A percentile compares a stretch with the other conserved stretches of the same genome.
Conservation (phyloP, 2,113 vertebrate species). For the Taurulus bubalis region DNA sequence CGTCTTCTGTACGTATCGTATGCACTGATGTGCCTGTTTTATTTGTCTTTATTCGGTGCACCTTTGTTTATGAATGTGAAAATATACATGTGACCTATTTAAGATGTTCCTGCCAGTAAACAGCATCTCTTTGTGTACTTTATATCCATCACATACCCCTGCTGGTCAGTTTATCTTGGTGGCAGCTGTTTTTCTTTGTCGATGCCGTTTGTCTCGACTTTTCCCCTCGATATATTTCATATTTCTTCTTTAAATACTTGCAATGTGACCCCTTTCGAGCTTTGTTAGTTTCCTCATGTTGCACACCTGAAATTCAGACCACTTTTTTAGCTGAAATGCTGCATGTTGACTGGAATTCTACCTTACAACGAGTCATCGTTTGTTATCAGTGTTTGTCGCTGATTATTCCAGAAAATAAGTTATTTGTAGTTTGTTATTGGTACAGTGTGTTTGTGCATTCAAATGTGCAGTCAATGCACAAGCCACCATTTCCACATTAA, state of each 20-base stretch:
- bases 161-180: background rate
- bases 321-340: slow-evolving; percentile 21
- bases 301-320: slow-evolving; percentile 3
- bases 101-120: background rate
- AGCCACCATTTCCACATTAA: background rate
- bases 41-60: background rate
- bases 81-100: background rate
- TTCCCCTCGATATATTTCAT: background rate
- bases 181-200: too few relatives aligned
- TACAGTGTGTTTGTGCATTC: background rate
- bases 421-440: background rate
- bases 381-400: background rate
- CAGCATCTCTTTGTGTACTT: background rate
- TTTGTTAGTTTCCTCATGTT: background rate
- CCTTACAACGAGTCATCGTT: background rate
- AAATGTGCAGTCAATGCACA: background rate
- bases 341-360: background rate
- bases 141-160: background rate
- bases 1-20: too few relatives aligned
- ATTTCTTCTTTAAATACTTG: background rate
- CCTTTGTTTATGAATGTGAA: background rate
- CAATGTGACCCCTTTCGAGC: too few relatives aligned
- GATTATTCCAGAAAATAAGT: background rate
- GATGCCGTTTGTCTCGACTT: background rate
- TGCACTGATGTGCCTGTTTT: background rate